phyloP scores from a whole-genome alignment of 2,888 invertebrate genomes.

The Heliconius erato region DNA sequence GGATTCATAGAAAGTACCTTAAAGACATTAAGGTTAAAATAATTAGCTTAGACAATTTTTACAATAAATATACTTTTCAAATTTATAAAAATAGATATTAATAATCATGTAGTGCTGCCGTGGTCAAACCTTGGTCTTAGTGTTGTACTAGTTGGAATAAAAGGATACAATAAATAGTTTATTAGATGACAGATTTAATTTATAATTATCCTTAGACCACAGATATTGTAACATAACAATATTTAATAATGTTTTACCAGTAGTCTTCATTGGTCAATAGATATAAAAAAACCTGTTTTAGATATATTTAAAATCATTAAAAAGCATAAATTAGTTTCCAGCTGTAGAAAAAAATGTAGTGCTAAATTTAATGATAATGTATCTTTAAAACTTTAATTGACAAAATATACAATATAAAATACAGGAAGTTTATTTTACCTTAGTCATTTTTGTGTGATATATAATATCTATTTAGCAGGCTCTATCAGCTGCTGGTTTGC shows the following conservation, averaged over 20 bases:
- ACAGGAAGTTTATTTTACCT: conserved; percentile 40
- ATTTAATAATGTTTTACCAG: conserved; percentile 30
- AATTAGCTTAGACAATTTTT: conserved; percentile 46
- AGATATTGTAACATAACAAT: conserved; percentile 33
- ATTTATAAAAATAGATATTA: conserved; percentile 46
- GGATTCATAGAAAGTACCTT: conserved; percentile 47
- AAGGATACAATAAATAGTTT: conserved; percentile 45
- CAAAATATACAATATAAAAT: conserved; percentile 71
- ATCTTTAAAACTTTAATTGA: conserved; percentile 75
- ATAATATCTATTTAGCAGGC: not conserved
- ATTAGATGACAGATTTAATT: conserved; percentile 51
- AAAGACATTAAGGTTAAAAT: conserved; percentile 48
- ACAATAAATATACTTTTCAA: conserved; percentile 46
- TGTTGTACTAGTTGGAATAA: conserved; percentile 36
- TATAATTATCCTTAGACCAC: conserved; percentile 45
- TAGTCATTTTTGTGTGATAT: not conserved
- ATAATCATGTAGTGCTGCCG: conserved; percentile 40
- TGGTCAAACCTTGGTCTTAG: conserved; percentile 47
- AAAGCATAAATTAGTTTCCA: conserved; percentile 60
- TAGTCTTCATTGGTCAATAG: conserved; percentile 31
- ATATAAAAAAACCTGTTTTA: conserved; percentile 52
- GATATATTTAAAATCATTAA: conserved; percentile 61
- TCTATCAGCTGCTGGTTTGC: too few species aligned
- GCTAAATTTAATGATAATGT: conserved; percentile 70
- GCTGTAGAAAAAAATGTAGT: conserved; percentile 76